Evolutionary conservation across 1,140 invertebrate genomes (phyloP).

Genomic region (Polypedilum pembai): DNA sequence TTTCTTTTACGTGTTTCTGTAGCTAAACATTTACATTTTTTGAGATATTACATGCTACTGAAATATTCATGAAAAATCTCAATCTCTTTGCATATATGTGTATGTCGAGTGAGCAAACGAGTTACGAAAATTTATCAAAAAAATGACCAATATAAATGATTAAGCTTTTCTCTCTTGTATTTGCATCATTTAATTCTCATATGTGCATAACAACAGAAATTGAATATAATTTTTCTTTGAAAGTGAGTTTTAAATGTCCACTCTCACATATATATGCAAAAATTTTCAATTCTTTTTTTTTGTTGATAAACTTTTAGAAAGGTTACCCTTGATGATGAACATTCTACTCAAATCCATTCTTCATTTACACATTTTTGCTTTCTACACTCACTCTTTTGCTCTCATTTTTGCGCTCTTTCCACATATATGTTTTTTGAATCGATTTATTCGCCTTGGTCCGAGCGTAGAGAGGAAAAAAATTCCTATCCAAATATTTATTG

Average conservation of each 20-base stretch:
- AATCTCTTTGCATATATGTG: too few relatives aligned
- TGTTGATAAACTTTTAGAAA: neutral
- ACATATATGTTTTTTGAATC: conserved; percentile 4
- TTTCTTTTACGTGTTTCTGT: neutral
- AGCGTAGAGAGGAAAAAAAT: neutral
- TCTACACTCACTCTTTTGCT: neutral
- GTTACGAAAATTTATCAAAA: neutral
- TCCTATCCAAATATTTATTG: conserved; percentile 22
- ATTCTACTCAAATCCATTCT: conserved; percentile 4
- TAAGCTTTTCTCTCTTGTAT: neutral
- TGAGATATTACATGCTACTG: neutral
- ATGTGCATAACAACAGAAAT: neutral
- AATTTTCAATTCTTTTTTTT: neutral
- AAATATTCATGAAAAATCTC: neutral
- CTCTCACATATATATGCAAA: neutral
- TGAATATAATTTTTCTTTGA: neutral
- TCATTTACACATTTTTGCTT: neutral
- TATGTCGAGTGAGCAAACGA: too few relatives aligned
- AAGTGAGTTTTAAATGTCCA: neutral
- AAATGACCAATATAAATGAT: conserved; percentile 12
- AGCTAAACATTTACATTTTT: neutral
- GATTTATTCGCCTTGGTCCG: conserved; percentile 9
- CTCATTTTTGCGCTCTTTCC: neutral
- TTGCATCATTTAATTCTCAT: too few relatives aligned
- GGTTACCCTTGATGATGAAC: neutral